Evolutionary conservation across 2,888 invertebrate species (phyloP).

Genomic region (Cheilosia soror): DNA sequence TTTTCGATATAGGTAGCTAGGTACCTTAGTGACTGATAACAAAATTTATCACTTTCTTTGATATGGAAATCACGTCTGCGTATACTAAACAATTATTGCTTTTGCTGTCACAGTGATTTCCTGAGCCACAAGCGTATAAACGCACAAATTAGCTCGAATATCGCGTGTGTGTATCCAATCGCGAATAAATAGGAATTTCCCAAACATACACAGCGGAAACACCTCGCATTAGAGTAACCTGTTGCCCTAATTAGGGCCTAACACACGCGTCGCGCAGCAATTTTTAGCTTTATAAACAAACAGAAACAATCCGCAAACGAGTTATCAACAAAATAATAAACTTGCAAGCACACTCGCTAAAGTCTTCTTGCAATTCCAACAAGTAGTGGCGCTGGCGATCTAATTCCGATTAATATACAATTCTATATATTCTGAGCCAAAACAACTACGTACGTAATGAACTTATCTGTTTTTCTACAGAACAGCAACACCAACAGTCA

Average conservation of each 20-base stretch:
- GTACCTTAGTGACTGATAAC: too few species aligned
- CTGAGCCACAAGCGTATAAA: neutral
- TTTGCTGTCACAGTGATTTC: neutral
- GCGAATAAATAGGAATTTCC: neutral
- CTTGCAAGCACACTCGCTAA: neutral
- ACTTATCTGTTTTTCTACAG: too few species aligned
- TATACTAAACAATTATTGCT: too few species aligned
- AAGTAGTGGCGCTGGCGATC: too few species aligned
- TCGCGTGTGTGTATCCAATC: neutral
- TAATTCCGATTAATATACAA: too few species aligned
- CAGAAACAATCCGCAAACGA: neutral
- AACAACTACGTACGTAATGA: too few species aligned
- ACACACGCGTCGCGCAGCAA: too few species aligned
- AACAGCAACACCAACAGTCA: too few species aligned
- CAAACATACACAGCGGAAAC: neutral
- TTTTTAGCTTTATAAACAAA: neutral
- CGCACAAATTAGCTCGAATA: neutral
- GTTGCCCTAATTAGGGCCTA: slow-evolving; percentile 26
- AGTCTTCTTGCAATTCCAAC: neutral
- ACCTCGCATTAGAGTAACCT: neutral
- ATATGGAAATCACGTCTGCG: too few species aligned
- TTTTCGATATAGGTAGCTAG: too few species aligned
- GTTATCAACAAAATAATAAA: neutral
- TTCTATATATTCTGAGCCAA: too few species aligned
- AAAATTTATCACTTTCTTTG: too few species aligned